phyloP scores from a whole-genome alignment of 2,113 vertebrate species.

The Thinocorus orbignyianus region DNA sequence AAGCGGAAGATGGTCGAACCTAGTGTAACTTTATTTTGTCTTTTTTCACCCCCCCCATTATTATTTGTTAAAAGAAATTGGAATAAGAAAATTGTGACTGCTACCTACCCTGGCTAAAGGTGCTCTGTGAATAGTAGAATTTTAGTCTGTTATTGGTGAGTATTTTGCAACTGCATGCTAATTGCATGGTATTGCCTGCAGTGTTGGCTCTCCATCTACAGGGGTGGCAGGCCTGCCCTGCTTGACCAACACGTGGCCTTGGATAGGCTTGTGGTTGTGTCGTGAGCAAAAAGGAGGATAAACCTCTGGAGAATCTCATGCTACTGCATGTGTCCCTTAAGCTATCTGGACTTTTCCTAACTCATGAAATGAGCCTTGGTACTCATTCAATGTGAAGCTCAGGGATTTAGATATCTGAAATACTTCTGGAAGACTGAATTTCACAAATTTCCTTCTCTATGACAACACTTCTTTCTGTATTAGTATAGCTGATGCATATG shows the following conservation, averaged over 20 bases:
- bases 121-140: fast-evolving
- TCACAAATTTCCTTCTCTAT: not conserved
- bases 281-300: not conserved
- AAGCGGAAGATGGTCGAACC: not conserved
- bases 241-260: not conserved
- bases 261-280: not conserved
- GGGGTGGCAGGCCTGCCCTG: not conserved
- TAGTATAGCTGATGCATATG: fast-evolving
- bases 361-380: not conserved
- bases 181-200: not conserved
- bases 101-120: not conserved
- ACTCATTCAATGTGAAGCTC: not conserved
- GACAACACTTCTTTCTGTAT: not conserved
- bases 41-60: not conserved
- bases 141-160: not conserved
- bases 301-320: not conserved
- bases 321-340: fast-evolving
- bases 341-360: not conserved
- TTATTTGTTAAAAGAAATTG: not conserved
- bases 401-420: not conserved
- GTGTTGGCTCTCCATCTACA: not conserved
- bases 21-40: not conserved
- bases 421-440: not conserved
- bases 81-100: not conserved
- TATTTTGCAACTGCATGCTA: fast-evolving